Evolutionary conservation across 2,113 vertebrate species (phyloP).

Genomic region (Cyprinodon variegatus): DNA sequence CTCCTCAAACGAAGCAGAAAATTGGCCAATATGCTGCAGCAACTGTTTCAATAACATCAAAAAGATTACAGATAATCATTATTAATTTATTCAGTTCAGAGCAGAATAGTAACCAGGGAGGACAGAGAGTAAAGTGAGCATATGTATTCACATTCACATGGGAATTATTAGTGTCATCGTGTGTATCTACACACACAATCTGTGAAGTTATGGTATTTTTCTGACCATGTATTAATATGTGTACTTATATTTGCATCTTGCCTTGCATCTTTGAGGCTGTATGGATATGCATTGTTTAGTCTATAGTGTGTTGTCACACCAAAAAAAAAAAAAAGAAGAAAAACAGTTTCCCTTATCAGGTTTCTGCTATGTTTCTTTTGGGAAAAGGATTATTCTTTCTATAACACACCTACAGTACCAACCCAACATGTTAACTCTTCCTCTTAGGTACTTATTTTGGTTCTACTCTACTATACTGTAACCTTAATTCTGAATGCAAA

Average conservation of each 20-base stretch:
- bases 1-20: conserved; percentile 1
- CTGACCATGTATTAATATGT: background rate
- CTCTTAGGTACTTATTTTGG: background rate
- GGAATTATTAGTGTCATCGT: background rate
- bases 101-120: background rate
- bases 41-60: conserved; percentile 1
- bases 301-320: background rate
- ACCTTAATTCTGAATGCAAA: background rate
- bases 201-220: background rate
- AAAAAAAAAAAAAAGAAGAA: background rate
- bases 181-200: too few species aligned
- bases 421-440: conserved; percentile 15
- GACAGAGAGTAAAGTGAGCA: background rate
- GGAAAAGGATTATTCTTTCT: background rate
- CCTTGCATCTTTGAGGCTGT: background rate
- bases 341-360: background rate
- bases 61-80: background rate
- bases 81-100: conserved; percentile 4
- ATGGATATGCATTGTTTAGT: background rate
- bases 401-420: background rate
- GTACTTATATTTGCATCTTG: background rate
- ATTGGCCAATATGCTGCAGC: background rate
- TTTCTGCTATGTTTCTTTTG: background rate
- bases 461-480: background rate
- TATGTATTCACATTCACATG: background rate